These are phyloP conservation scores for Zaprionus obscuricornis DNA, from an alignment of 2,888 invertebrate genomes.

Conservation along the genomic window DNA sequence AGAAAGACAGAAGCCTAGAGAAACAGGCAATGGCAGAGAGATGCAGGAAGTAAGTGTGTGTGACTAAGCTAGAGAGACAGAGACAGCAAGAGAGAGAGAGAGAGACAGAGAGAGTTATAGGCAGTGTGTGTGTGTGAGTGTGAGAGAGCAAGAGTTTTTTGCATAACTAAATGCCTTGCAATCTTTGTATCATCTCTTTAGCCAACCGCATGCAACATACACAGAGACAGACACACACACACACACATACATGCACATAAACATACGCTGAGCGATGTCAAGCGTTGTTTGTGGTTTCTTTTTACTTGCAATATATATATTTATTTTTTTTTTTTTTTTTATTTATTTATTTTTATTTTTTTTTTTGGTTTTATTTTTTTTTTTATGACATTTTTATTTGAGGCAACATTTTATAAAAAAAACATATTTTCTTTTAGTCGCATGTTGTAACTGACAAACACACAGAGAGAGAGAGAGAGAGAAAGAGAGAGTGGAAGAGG, in stretches of 20 bases:
- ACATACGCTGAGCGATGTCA: conserved; percentile 6
- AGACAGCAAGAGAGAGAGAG: neutral
- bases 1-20: too few relatives aligned
- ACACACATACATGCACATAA: conserved; percentile 7
- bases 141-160: conserved; percentile 37
- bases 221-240: neutral
- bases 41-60: neutral
- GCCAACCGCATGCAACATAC: conserved; percentile 23
- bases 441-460: conserved; percentile 29
- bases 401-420: conserved; percentile 41
- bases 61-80: neutral
- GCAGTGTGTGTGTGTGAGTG: too few relatives aligned
- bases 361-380: conserved; percentile 14
- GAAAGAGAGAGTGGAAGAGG: too few relatives aligned
- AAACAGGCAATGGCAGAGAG: neutral
- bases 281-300: conserved; percentile 9
- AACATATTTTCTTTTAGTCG: conserved; percentile 15
- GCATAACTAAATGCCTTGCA: conserved; percentile 66
- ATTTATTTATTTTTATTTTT: conserved; percentile 35
- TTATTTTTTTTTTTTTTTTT: too few relatives aligned
- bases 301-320: too few relatives aligned
- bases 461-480: too few relatives aligned
- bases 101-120: conserved; percentile 1
- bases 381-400: conserved; percentile 61
- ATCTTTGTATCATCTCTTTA: conserved; percentile 36